These are phyloP conservation scores for Drusus annulatus DNA, from an alignment of 1,140 invertebrate genomes.

Conservation along the genomic window DNA sequence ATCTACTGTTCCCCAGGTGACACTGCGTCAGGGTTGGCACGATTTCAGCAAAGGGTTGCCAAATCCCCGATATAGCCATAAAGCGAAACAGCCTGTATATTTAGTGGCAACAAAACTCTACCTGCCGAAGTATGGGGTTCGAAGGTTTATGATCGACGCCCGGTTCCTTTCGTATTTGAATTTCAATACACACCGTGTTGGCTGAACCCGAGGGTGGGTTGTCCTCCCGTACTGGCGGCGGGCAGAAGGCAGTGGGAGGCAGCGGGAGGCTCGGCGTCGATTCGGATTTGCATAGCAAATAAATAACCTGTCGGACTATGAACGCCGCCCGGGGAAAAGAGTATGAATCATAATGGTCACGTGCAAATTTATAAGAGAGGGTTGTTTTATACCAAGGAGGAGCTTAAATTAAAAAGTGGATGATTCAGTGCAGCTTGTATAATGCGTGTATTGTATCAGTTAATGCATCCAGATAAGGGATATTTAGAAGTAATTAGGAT, in stretches of 20 bases:
- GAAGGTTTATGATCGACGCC: conserved; percentile 49
- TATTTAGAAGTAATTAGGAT: too few species aligned
- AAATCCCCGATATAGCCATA: background rate
- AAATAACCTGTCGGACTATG: conserved; percentile 48
- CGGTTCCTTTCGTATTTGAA: conserved; percentile 50
- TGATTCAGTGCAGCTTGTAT: background rate
- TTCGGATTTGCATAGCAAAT: conserved; percentile 53
- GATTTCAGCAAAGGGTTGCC: too few species aligned
- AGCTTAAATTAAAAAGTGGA: conserved; percentile 7
- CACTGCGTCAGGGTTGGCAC: too few species aligned
- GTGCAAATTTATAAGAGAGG: conserved; percentile 23
- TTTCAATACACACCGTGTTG: conserved; percentile 49
- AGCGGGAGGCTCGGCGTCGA: conserved; percentile 1
- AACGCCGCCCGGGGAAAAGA: conserved; percentile 37
- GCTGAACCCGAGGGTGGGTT: conserved; percentile 14
- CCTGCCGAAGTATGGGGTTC: conserved; percentile 29
- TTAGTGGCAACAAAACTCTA: conserved; percentile 32
- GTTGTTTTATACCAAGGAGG: background rate
- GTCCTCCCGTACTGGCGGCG: background rate
- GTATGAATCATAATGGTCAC: conserved; percentile 43
- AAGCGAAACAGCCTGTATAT: conserved; percentile 16
- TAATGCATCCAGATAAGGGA: too few species aligned
- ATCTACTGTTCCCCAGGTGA: too few species aligned
- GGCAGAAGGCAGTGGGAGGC: background rate
- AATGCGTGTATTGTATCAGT: too few species aligned